Percentiles rank a stretch among this genome's conserved stretches.
Evolutionary conservation across 2,888 invertebrate genomes (phyloP).

Genomic region (Spicauda simplicius): DNA sequence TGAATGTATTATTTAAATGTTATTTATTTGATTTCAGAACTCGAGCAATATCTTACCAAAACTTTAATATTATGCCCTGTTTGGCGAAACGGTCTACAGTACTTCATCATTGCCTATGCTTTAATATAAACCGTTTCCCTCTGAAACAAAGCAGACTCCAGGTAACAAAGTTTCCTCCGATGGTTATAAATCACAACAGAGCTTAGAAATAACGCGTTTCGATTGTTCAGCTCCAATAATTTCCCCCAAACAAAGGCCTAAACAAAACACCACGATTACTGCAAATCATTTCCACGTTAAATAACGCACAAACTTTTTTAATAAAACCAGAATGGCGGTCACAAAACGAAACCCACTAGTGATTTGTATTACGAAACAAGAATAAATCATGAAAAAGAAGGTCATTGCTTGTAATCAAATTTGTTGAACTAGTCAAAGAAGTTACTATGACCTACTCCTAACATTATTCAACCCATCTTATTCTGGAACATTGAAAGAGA

Average conservation of each 20-base stretch:
- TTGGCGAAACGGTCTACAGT: background rate
- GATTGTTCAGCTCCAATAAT: constrained; percentile 14
- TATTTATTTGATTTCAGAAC: too few species aligned
- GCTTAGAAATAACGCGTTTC: background rate
- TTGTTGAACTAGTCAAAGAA: too few species aligned
- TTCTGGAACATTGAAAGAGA: too few species aligned
- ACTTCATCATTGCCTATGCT: background rate
- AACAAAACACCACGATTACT: constrained; percentile 27
- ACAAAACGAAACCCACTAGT: background rate
- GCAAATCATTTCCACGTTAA: constrained; percentile 22
- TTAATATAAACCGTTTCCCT: background rate
- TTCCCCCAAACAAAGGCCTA: constrained; percentile 14
- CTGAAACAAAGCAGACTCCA: background rate
- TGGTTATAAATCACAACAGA: constrained; percentile 6
- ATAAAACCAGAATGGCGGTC: constrained; percentile 21
- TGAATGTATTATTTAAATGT: too few species aligned
- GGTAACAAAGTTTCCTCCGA: constrained; percentile 3
- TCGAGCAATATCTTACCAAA: background rate
- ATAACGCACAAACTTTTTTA: constrained; percentile 31
- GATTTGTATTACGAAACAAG: too few species aligned
- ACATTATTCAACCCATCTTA: too few species aligned
- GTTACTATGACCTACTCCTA: too few species aligned
- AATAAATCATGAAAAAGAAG: background rate
- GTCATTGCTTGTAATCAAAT: background rate
- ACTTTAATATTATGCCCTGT: background rate